Percentiles rank a stretch among this genome's conserved stretches.
Conservation (phyloP, 2,113 vertebrate species). For the Catharus fuscescens region DNA sequence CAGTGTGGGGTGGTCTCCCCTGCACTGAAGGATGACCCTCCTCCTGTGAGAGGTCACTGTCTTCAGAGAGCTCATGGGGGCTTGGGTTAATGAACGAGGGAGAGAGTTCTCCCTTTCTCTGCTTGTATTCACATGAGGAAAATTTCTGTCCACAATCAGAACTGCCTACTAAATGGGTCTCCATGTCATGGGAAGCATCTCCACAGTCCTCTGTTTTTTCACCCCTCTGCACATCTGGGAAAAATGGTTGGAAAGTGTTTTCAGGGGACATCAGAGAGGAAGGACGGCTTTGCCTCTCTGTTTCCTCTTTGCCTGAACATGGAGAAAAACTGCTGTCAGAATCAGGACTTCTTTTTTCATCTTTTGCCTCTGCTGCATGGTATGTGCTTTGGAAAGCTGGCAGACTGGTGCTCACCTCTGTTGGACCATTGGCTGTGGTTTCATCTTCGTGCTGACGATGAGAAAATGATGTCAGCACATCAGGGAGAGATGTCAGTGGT, state of each 20-base stretch:
- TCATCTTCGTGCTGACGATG: slow-evolving; percentile 43
- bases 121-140: slow-evolving; percentile 80
- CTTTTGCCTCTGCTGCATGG: slow-evolving; percentile 44
- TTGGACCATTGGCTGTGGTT: slow-evolving; percentile 82
- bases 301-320: slow-evolving; percentile 76
- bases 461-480: slow-evolving; percentile 73
- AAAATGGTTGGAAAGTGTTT: slow-evolving; percentile 77
- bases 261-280: slow-evolving; percentile 84
- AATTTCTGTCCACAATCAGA: slow-evolving; percentile 75
- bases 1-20: slow-evolving; percentile 70
- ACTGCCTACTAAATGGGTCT: slow-evolving; percentile 68
- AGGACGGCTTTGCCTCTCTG: slow-evolving; percentile 81
- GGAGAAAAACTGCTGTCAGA: slow-evolving; percentile 47
- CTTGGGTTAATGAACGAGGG: slow-evolving; percentile 95
- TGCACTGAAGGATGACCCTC: slow-evolving; percentile 79
- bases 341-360: slow-evolving; percentile 47
- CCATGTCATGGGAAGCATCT: slow-evolving; percentile 76
- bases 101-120: slow-evolving; percentile 88
- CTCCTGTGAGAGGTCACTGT: slow-evolving; percentile 86
- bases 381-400: slow-evolving; percentile 36
- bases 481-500: slow-evolving; percentile 51
- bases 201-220: slow-evolving; percentile 69
- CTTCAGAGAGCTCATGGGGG: slow-evolving; percentile 84
- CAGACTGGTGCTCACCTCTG: slow-evolving; percentile 78
- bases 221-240: slow-evolving; percentile 66